Evolutionary conservation across 2,113 vertebrate species (phyloP).

Genomic region (Daphoenositta chrysoptera): DNA sequence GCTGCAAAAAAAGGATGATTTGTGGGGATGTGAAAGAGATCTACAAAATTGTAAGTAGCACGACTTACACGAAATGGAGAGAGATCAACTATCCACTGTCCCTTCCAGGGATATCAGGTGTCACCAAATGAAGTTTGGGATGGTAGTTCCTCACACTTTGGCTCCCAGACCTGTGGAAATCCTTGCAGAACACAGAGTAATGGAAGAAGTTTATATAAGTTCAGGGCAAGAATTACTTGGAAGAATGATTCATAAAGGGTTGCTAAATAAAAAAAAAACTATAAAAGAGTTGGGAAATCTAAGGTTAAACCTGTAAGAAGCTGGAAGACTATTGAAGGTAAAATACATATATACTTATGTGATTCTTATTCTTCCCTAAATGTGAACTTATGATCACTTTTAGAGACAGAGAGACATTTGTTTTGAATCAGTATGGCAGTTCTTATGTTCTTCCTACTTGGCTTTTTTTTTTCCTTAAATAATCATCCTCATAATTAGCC

Average conservation of each 20-base stretch:
- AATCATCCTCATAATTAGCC: neutral
- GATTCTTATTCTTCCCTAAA: neutral
- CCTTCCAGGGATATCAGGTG: neutral
- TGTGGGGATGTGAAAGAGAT: neutral
- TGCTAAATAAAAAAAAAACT: neutral
- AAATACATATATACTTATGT: neutral
- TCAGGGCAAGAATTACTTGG: neutral
- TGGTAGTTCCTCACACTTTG: neutral
- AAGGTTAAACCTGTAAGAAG: neutral
- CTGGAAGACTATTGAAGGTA: neutral
- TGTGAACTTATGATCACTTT: neutral
- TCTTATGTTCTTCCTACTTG: neutral
- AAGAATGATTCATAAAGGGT: neutral
- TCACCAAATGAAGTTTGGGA: neutral
- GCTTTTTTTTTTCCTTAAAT: neutral
- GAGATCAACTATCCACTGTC: neutral
- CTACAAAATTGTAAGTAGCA: neutral
- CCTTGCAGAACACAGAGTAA: neutral
- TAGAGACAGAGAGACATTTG: neutral
- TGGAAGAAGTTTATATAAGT: neutral
- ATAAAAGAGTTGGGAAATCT: neutral
- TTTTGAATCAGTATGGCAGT: neutral
- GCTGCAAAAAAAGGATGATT: neutral
- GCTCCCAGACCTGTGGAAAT: neutral
- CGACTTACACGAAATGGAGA: neutral